phyloP scores from a whole-genome alignment of 2,888 invertebrate genomes.

The Altica lythri region DNA sequence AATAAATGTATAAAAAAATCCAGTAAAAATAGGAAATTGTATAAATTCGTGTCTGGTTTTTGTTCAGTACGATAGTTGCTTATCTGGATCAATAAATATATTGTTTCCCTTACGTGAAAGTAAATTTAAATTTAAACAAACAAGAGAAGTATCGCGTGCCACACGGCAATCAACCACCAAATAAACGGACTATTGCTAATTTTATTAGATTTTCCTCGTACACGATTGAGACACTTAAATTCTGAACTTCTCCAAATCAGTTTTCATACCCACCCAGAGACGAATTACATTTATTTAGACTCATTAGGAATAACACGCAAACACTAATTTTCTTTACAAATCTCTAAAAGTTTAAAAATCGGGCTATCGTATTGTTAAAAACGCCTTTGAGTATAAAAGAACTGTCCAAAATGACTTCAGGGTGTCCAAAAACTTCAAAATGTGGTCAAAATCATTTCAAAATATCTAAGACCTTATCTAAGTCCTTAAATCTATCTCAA shows the following conservation, averaged over 20 bases:
- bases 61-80: conserved; percentile 2
- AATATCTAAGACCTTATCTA: no score
- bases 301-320: conserved; percentile 40
- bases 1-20: conserved; percentile 17
- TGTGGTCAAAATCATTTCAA: no score
- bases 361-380: no score
- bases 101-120: conserved; percentile 31
- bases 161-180: conserved; percentile 36
- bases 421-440: no score
- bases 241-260: conserved; percentile 41
- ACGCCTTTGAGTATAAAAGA: no score
- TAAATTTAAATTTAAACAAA: conserved; percentile 43
- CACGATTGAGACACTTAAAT: conserved; percentile 42
- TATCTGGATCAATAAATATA: conserved; percentile 30
- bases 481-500: no score
- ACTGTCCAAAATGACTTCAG: no score
- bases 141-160: conserved; percentile 39
- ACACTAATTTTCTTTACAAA: no score
- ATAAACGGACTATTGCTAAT: conserved; percentile 42
- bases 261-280: conserved; percentile 37
- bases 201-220: conserved; percentile 45
- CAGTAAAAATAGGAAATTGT: conserved; percentile 20
- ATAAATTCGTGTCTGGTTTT: conserved; percentile 19
- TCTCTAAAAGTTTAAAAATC: no score
- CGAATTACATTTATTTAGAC: conserved; percentile 39